These are phyloP conservation scores for Amphiprion ocellaris DNA, from an alignment of 2,113 vertebrate genomes.

Conservation along the genomic window DNA sequence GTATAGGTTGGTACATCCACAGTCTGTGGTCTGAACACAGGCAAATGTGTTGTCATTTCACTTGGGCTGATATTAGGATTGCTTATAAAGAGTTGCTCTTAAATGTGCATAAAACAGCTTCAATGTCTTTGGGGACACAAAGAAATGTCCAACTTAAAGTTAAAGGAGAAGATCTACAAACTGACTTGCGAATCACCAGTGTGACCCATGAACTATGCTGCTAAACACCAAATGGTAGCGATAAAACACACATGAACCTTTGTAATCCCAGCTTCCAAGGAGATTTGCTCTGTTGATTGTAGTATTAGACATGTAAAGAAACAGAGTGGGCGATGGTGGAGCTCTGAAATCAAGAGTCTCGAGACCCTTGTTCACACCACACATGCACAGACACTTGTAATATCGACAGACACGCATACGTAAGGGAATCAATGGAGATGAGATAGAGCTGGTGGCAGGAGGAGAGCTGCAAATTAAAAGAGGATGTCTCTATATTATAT, in stretches of 20 bases:
- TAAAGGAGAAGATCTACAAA: too few species aligned
- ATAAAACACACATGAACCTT: too few species aligned
- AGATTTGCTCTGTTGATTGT: too few species aligned
- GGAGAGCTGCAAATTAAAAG: background rate
- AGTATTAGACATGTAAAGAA: too few species aligned
- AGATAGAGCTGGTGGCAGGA: constrained; percentile 1
- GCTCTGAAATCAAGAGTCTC: too few species aligned
- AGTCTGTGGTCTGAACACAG: constrained; percentile 1
- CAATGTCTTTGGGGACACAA: background rate
- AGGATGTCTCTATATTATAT: background rate
- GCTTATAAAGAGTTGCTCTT: background rate
- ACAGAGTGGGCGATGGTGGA: too few species aligned
- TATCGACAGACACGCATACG: constrained; percentile 11
- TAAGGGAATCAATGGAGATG: constrained; percentile 2
- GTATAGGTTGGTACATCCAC: too few species aligned
- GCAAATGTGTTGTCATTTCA: background rate
- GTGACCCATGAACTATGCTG: too few species aligned
- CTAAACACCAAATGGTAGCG: too few species aligned
- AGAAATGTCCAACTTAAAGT: background rate
- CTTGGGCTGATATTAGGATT: background rate
- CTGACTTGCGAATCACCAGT: too few species aligned
- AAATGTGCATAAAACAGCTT: background rate
- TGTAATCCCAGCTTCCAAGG: too few species aligned
- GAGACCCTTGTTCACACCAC: background rate
- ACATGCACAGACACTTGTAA: background rate